Evolutionary conservation across 2,113 vertebrate species (phyloP).

Genomic region (Leucoraja erinaceus): DNA sequence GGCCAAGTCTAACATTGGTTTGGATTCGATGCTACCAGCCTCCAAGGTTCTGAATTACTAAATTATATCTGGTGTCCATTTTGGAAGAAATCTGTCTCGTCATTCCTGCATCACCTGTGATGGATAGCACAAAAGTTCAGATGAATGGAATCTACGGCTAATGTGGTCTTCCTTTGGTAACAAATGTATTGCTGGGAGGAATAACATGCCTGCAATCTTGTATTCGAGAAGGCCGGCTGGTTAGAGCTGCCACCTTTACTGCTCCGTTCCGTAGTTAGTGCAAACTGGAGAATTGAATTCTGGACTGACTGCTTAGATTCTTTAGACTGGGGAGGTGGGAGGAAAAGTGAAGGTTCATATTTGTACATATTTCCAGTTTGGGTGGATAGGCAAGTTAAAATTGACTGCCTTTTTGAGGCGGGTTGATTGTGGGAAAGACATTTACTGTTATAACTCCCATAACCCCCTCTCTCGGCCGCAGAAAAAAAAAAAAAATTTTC

Average conservation of each 20-base stretch:
- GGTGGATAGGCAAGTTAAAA: neutral
- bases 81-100: neutral
- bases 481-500: no score
- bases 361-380: neutral
- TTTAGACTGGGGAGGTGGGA: neutral
- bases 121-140: neutral
- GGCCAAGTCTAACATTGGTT: neutral
- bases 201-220: conserved; percentile 20
- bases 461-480: no score
- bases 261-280: conserved; percentile 14
- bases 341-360: neutral
- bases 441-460: neutral
- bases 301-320: neutral
- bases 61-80: neutral
- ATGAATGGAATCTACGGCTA: neutral
- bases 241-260: neutral
- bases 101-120: neutral
- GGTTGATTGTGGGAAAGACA: no score
- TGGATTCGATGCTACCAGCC: neutral
- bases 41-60: neutral
- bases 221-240: neutral
- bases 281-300: neutral
- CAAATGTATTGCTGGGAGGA: neutral
- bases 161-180: conserved; percentile 20
- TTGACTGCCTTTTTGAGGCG: no score